phyloP scores from a whole-genome alignment of 23 tunicate species.

The Clavelina lepadiformis region DNA sequence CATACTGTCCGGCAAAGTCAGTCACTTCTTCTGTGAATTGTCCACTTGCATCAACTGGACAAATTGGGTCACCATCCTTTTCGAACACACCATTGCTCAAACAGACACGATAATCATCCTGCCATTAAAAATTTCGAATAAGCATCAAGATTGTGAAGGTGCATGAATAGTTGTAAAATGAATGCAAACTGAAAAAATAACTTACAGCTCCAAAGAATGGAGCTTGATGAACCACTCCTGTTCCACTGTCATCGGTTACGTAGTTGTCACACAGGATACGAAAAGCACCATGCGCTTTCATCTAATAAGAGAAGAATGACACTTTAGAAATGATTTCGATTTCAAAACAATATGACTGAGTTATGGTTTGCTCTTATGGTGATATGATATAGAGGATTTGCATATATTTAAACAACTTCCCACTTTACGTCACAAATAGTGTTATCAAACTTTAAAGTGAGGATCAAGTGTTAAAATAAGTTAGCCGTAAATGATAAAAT shows the following conservation, averaged over 20 bases:
- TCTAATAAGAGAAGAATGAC: slow-evolving; percentile 20
- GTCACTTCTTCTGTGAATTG: slow-evolving; percentile 80
- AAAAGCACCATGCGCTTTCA: slow-evolving; percentile 75
- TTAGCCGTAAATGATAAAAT: too few relatives aligned
- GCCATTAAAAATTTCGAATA: not conserved
- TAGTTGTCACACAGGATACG: slow-evolving; percentile 68
- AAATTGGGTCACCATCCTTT: slow-evolving; percentile 75
- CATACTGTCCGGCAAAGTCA: slow-evolving; percentile 79
- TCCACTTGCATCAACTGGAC: slow-evolving; percentile 95
- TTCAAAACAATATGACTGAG: too few relatives aligned
- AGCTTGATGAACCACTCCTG: slow-evolving; percentile 94
- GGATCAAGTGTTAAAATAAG: too few relatives aligned
- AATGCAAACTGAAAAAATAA: not conserved
- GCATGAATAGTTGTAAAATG: not conserved
- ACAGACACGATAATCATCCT: slow-evolving; percentile 98
- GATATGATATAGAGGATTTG: not conserved
- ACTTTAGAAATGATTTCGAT: too few relatives aligned
- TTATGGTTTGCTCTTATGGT: not conserved
- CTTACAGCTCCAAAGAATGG: slow-evolving; percentile 99
- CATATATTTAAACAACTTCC: too few relatives aligned
- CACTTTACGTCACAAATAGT: too few relatives aligned
- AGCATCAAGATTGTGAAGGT: slow-evolving; percentile 1
- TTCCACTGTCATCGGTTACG: slow-evolving; percentile 88
- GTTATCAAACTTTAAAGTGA: too few relatives aligned
- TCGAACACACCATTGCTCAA: slow-evolving; percentile 49